Percentiles rank a stretch among this genome's conserved stretches.
phyloP scores from a whole-genome alignment of 2,888 invertebrate genomes.

The Ochlodes sylvanus region DNA sequence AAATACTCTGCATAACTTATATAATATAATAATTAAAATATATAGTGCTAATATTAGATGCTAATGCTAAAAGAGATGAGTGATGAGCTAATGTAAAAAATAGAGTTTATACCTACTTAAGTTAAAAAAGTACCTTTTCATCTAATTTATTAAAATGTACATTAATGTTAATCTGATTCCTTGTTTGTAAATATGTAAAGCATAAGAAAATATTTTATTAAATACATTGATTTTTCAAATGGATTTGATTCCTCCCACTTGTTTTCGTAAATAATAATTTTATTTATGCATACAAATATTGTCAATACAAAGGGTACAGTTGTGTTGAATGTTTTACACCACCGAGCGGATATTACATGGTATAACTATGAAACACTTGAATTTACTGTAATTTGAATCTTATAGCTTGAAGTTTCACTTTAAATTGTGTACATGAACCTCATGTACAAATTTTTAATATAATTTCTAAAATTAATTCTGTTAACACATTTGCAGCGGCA shows the following conservation, averaged over 20 bases:
- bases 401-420: too few relatives aligned
- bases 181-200: conserved; percentile 37
- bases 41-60: neutral
- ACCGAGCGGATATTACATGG: too few relatives aligned
- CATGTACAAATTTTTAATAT: too few relatives aligned
- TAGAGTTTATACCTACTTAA: neutral
- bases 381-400: too few relatives aligned
- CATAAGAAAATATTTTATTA: conserved; percentile 12
- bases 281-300: too few relatives aligned
- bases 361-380: too few relatives aligned
- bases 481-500: too few relatives aligned
- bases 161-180: conserved; percentile 15
- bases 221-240: conserved; percentile 7
- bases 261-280: neutral
- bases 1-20: conserved; percentile 21
- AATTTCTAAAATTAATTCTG: too few relatives aligned
- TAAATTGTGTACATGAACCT: too few relatives aligned
- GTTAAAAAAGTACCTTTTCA: conserved; percentile 12
- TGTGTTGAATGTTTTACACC: too few relatives aligned
- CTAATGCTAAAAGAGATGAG: neutral
- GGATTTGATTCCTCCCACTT: neutral
- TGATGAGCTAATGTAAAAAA: neutral
- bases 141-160: conserved; percentile 27
- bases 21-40: too few relatives aligned
- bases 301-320: too few relatives aligned